A percentile compares a stretch with the other conserved stretches of the same genome.
phyloP scores from a whole-genome alignment of 1,140 invertebrate species.

The Drosophila pseudoobscura region DNA sequence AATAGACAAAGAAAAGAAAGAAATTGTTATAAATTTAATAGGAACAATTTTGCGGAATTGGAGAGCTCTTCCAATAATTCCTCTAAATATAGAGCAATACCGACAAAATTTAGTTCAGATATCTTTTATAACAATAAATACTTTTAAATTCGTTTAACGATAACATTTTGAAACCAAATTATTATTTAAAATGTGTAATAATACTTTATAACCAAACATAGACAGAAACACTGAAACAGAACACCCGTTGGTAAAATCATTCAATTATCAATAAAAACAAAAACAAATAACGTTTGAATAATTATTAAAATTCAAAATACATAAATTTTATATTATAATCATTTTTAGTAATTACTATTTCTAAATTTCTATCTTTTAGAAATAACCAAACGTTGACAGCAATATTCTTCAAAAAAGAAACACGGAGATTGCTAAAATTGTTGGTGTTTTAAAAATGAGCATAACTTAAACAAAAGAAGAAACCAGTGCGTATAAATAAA shows the following conservation, averaged over 20 bases:
- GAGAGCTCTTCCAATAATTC: too few species aligned
- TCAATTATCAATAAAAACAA: too few species aligned
- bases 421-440: not conserved
- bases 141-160: too few species aligned
- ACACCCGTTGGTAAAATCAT: too few species aligned
- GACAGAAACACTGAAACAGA: too few species aligned
- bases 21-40: not conserved
- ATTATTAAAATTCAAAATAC: not conserved
- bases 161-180: too few species aligned
- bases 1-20: slow-evolving; percentile 6
- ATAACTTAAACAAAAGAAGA: slow-evolving; percentile 36
- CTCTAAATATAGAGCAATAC: too few species aligned
- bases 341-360: not conserved
- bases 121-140: too few species aligned
- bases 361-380: slow-evolving; percentile 18
- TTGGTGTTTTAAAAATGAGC: slow-evolving; percentile 45
- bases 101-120: too few species aligned
- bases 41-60: not conserved
- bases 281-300: too few species aligned
- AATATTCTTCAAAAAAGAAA: slow-evolving; percentile 15
- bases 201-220: too few species aligned
- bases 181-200: too few species aligned
- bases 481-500: slow-evolving; percentile 29
- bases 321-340: not conserved
- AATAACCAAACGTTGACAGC: slow-evolving; percentile 30